phyloP scores from a whole-genome alignment of 2,113 vertebrate species.

The Stomatorhinus ivindoensis region DNA sequence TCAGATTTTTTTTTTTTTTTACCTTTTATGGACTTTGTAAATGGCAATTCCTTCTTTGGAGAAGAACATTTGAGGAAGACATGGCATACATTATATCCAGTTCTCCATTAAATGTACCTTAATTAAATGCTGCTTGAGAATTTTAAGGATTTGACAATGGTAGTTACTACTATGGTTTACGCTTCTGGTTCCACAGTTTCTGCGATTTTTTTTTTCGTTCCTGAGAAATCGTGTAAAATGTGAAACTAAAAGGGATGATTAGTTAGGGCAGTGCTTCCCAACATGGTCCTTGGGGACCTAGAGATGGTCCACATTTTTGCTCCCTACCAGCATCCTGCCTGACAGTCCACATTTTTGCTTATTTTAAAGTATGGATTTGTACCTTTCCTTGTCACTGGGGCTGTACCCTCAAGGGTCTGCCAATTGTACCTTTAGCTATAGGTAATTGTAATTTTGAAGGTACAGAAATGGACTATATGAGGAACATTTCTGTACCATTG shows the following conservation, averaged over 20 bases:
- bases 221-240: not conserved
- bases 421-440: not conserved
- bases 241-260: not conserved
- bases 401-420: not conserved
- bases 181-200: not conserved
- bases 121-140: not conserved
- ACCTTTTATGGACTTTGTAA: not conserved
- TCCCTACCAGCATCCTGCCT: too few relatives aligned
- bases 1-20: not conserved
- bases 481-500: not conserved
- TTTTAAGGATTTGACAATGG: not conserved
- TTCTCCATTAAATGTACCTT: not conserved
- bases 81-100: not conserved
- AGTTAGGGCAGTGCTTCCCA: not conserved
- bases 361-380: not conserved
- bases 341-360: not conserved
- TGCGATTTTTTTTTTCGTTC: not conserved
- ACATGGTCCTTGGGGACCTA: too few relatives aligned
- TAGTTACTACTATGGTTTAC: not conserved
- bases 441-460: not conserved
- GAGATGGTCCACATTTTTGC: too few relatives aligned
- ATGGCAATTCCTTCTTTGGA: not conserved
- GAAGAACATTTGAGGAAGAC: not conserved
- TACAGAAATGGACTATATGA: not conserved
- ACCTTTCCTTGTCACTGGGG: not conserved